These are phyloP conservation scores for Argentina silus DNA, from an alignment of 2,797 vertebrate species.

Conservation along the genomic window DNA sequence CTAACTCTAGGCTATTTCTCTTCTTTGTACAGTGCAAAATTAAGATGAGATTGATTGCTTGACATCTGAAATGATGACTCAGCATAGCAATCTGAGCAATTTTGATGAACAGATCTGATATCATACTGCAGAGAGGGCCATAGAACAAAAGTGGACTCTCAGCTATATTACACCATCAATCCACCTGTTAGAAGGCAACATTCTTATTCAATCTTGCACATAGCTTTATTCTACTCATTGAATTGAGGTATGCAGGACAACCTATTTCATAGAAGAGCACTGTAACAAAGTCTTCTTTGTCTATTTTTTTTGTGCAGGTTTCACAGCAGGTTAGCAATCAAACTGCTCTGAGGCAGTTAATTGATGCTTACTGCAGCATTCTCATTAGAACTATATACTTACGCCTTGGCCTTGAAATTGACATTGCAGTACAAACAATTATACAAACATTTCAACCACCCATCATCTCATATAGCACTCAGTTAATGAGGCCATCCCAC, in stretches of 20 bases:
- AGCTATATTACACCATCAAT: conserved; percentile 6
- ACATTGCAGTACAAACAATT: neutral
- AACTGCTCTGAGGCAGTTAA: neutral
- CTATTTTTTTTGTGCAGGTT: neutral
- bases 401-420: neutral
- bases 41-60: neutral
- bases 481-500: conserved; percentile 1
- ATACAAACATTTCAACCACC: neutral
- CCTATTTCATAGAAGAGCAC: too few relatives aligned
- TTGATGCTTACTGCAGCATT: neutral
- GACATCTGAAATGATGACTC: conserved; percentile 28
- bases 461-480: neutral
- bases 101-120: conserved; percentile 25
- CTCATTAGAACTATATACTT: neutral
- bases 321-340: neutral
- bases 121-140: conserved; percentile 13
- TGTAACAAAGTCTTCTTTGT: too few relatives aligned
- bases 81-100: conserved; percentile 22
- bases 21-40: neutral
- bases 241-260: neutral
- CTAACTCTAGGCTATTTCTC: neutral
- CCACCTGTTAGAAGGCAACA: neutral
- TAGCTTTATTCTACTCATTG: neutral
- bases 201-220: neutral
- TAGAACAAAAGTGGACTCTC: conserved; percentile 5